Evolutionary conservation across 2,888 invertebrate genomes (phyloP).

Genomic region (Opisthograptis luteolata): DNA sequence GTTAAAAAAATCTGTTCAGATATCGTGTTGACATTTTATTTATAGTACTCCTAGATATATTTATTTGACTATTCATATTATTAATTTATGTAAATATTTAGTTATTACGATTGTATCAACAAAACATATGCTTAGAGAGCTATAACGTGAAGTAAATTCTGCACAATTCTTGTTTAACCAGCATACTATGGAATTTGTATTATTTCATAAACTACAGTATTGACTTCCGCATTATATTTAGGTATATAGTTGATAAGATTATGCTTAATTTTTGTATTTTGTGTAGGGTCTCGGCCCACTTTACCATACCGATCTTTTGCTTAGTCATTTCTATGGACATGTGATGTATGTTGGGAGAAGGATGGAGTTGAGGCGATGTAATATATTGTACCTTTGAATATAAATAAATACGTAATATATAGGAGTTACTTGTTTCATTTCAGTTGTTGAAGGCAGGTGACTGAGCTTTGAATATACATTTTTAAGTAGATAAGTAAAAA

Average conservation of each 20-base stretch:
- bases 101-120: constrained; percentile 54
- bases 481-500: too few species aligned
- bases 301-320: constrained; percentile 78
- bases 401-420: constrained; percentile 84
- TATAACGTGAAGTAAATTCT: constrained; percentile 46
- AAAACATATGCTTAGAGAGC: constrained; percentile 39
- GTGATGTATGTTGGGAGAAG: constrained; percentile 73
- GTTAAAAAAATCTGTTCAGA: constrained; percentile 14
- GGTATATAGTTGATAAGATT: constrained; percentile 70
- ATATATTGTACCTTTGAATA: constrained; percentile 84
- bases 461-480: too few species aligned
- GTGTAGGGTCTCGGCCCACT: constrained; percentile 69
- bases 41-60: constrained; percentile 29
- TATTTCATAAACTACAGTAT: constrained; percentile 78
- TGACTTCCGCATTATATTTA: constrained; percentile 77
- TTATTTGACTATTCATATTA: constrained; percentile 27
- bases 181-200: constrained; percentile 70
- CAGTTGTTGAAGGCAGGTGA: too few species aligned
- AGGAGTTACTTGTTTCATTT: constrained; percentile 63
- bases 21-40: constrained; percentile 22
- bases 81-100: constrained; percentile 49
- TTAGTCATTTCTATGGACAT: constrained; percentile 76
- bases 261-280: constrained; percentile 80
- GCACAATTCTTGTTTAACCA: constrained; percentile 77
- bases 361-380: constrained; percentile 77